A percentile compares a stretch with the other conserved stretches of the same genome.
Conservation (phyloP, 2,888 invertebrate genomes). For the Tipula unca region DNA sequence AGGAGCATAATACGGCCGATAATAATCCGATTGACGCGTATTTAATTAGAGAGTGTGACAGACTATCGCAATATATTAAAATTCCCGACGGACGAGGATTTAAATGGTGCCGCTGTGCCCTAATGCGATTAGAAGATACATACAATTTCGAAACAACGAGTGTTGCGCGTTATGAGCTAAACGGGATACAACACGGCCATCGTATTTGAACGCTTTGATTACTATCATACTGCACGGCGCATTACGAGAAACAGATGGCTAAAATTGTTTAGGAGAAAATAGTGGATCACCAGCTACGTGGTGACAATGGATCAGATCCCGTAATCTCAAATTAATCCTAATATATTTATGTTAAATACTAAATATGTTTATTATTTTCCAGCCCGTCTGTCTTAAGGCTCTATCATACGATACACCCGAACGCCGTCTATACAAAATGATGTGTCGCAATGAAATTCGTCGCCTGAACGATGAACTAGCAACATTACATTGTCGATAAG, state of each 20-base stretch:
- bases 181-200: constrained; percentile 74
- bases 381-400: constrained; percentile 34
- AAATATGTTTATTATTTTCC: background rate
- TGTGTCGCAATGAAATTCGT: constrained; percentile 68
- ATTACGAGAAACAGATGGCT: constrained; percentile 76
- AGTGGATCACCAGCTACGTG: constrained; percentile 43
- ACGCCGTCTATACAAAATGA: constrained; percentile 61
- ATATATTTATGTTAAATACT: background rate
- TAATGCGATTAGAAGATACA: constrained; percentile 90
- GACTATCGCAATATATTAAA: constrained; percentile 63
- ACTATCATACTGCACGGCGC: constrained; percentile 78
- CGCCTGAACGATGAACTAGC: constrained; percentile 43
- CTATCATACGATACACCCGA: constrained; percentile 43
- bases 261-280: constrained; percentile 40
- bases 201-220: constrained; percentile 90
- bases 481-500: constrained; percentile 61
- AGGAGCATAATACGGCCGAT: constrained; percentile 69
- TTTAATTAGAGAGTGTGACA: constrained; percentile 73
- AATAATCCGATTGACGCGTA: constrained; percentile 93
- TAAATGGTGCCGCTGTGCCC: constrained; percentile 88
- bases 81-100: constrained; percentile 88
- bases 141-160: constrained; percentile 82
- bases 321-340: constrained; percentile 29
- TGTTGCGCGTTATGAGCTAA: constrained; percentile 79
- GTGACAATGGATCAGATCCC: constrained; percentile 56